Evolutionary conservation across 2,888 invertebrate species (phyloP).

Genomic region (Scotopteryx bipunctaria): DNA sequence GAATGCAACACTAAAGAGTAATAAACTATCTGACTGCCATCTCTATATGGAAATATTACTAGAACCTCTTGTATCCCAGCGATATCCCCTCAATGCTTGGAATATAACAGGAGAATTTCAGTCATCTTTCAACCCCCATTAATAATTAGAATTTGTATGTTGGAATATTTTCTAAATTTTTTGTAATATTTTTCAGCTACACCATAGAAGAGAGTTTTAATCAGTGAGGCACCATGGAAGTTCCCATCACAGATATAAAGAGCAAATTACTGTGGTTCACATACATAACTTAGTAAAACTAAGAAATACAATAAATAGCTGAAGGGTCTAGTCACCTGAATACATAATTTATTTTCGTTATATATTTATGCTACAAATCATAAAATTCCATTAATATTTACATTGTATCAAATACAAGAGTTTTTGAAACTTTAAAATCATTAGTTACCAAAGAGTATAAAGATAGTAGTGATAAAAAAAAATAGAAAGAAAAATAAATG

Average conservation of each 20-base stretch:
- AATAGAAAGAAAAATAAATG: slow-evolving; percentile 44
- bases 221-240: slow-evolving; percentile 59
- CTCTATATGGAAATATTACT: no score
- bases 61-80: no score
- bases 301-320: slow-evolving; percentile 19
- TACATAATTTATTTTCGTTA: slow-evolving; percentile 22
- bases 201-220: slow-evolving; percentile 7
- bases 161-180: not conserved
- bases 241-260: slow-evolving; percentile 47
- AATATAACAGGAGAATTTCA: no score
- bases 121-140: no score
- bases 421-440: slow-evolving; percentile 41
- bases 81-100: no score
- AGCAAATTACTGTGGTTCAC: slow-evolving; percentile 42
- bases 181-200: slow-evolving; percentile 15
- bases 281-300: slow-evolving; percentile 36
- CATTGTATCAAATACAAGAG: slow-evolving; percentile 49
- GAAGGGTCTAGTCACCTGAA: slow-evolving; percentile 49
- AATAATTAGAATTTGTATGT: no score
- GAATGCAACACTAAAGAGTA: no score
- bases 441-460: slow-evolving; percentile 55
- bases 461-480: slow-evolving; percentile 33
- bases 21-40: no score
- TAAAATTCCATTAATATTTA: slow-evolving; percentile 34
- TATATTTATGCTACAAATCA: slow-evolving; percentile 30